Conservation (phyloP, 2,797 vertebrate genomes). For the Ambastaia sidthimunki region DNA sequence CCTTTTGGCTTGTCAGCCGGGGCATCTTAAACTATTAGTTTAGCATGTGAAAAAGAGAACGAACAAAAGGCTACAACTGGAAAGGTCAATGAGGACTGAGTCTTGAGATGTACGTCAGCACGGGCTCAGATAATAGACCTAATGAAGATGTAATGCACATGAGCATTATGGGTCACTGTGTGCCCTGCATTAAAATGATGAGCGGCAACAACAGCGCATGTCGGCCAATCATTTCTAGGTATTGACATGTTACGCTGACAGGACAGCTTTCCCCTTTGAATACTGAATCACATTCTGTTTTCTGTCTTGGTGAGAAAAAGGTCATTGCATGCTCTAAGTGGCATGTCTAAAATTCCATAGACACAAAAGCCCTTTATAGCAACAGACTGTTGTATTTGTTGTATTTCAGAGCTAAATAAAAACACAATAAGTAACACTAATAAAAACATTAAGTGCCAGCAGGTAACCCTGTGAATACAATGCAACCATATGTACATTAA, state of each 20-base stretch:
- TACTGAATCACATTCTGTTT: constrained; percentile 43
- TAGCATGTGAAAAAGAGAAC: constrained; percentile 25
- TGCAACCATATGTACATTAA: not conserved
- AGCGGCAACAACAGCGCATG: constrained; percentile 18
- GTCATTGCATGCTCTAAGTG: constrained; percentile 24
- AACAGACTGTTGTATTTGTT: not conserved
- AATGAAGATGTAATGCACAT: constrained; percentile 61
- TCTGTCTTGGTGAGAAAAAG: constrained; percentile 38
- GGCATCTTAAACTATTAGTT: constrained; percentile 50
- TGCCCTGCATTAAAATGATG: constrained; percentile 52
- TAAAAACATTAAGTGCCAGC: not conserved
- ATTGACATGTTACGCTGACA: constrained; percentile 22
- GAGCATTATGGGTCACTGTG: constrained; percentile 43
- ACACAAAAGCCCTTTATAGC: not conserved
- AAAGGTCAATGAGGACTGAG: constrained; percentile 56
- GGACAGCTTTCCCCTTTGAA: constrained; percentile 36
- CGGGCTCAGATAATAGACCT: constrained; percentile 52
- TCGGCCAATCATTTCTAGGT: constrained; percentile 34
- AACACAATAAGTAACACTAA: not conserved
- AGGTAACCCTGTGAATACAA: not conserved
- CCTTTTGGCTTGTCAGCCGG: constrained; percentile 43
- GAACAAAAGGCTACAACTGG: constrained; percentile 38
- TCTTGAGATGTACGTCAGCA: constrained; percentile 36
- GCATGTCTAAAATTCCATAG: not conserved
- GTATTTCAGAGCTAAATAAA: not conserved